These are phyloP conservation scores for Drosophila meridionalis DNA, from an alignment of 2,888 invertebrate genomes.

Conservation along the genomic window DNA sequence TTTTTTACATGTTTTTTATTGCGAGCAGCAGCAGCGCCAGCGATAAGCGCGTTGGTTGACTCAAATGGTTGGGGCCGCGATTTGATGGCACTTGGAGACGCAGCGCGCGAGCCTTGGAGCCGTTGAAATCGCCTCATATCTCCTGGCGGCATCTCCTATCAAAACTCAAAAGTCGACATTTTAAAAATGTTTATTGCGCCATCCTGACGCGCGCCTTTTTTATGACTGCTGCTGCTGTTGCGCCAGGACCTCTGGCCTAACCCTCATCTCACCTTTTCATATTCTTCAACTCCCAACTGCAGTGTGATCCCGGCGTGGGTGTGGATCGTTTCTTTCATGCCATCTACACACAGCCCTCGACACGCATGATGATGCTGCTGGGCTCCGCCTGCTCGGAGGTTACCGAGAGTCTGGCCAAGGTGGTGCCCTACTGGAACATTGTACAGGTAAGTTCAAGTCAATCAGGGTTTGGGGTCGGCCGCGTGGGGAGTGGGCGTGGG, in stretches of 20 bases:
- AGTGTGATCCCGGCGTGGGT: conserved; percentile 97
- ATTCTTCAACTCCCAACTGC: conserved; percentile 61
- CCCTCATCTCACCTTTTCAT: not conserved
- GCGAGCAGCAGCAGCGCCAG: conserved; percentile 32
- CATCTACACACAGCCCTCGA: conserved; percentile 91
- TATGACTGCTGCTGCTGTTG: conserved; percentile 34
- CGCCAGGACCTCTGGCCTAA: not conserved
- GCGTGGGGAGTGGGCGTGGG: not conserved
- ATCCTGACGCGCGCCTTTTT: conserved; percentile 61
- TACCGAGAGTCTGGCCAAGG: conserved; percentile 95
- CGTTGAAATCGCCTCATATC: conserved; percentile 26
- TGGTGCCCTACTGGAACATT: conserved; percentile 96
- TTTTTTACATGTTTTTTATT: conserved; percentile 46
- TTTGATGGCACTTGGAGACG: conserved; percentile 59
- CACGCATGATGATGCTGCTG: conserved; percentile 91
- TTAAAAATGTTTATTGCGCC: conserved; percentile 78
- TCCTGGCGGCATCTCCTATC: conserved; percentile 61
- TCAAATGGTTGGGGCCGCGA: conserved; percentile 11
- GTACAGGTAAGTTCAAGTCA: conserved; percentile 88
- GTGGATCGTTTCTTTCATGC: conserved; percentile 97
- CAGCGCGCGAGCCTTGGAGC: conserved; percentile 6
- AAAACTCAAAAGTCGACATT: conserved; percentile 72
- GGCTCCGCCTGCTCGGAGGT: conserved; percentile 97
- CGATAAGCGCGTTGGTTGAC: conserved; percentile 8
- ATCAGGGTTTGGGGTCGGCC: not conserved